Evolutionary conservation across 2,113 vertebrate species (phyloP), one percentile per base, ranked within the genome.

Genomic region (Tursiops truncatus): DNA sequence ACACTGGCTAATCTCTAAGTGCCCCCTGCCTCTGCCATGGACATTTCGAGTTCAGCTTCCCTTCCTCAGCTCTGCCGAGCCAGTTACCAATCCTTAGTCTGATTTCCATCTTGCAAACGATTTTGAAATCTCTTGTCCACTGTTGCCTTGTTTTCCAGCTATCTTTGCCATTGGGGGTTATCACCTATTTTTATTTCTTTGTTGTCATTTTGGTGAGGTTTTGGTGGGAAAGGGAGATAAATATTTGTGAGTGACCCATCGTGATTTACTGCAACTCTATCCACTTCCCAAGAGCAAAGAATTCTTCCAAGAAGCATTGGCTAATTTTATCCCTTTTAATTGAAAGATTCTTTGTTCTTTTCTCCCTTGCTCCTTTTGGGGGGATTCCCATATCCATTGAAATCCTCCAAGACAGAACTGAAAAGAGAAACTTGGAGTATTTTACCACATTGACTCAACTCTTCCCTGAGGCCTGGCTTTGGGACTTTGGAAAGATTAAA

Each of bases 341-440:
- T 65, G 38, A 96, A 95, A 92, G 36, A 83, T 50, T 90, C 38
- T 94, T 95, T 90, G 41, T 94, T 95, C 31, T 77, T 82, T 91
- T 44, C n/a, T 73, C 18, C 41, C 36, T 67, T 79, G 25, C 26
- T 38, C 58, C 53, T 60, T 31, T 92, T 83, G 26, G 20, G 31
- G 26, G n/a, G 9, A 76, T 79, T 95, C 60, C 17, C 11, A 87
- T 8, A 63, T 74, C 83, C 36, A 84, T 10, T 86, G 58, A 83
- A 50, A 28, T 89, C 53, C 44, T 97, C 14, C 60, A 76, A 95
- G 71, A 93, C 7, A 91, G 60, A 95, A 93, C 28, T 28, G 25
- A 63, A 96, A 96, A 97, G 44, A 93, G 96, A 96, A 95, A 11
- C 58, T 79, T 93, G 11, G 85, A 77, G 31, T 81, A 84, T 89